These are phyloP conservation scores for Drosophila malerkotliana DNA, from an alignment of 1,140 invertebrate genomes.

Conservation along the genomic window DNA sequence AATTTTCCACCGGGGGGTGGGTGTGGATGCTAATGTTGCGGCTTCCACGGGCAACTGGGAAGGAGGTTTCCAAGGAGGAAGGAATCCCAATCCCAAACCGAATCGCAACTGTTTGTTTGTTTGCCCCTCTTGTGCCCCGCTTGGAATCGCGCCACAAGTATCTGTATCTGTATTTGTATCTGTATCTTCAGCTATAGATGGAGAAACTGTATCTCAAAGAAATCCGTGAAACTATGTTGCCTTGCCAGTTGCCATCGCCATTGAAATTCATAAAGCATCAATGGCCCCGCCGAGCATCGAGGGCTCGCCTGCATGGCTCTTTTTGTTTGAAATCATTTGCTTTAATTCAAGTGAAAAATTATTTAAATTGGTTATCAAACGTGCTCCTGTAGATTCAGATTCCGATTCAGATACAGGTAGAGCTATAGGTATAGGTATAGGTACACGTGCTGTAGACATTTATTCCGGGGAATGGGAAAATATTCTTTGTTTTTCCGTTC, in stretches of 20 bases:
- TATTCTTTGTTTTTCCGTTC: slow-evolving; percentile 40
- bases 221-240: slow-evolving; percentile 63
- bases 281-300: slow-evolving; percentile 38
- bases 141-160: slow-evolving; percentile 12
- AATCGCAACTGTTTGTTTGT: slow-evolving; percentile 75
- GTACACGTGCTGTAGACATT: slow-evolving; percentile 17
- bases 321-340: slow-evolving; percentile 77
- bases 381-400: slow-evolving; percentile 43
- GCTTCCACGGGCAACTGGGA: slow-evolving; percentile 21
- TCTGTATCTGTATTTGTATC: slow-evolving; percentile 34
- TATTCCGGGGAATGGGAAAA: slow-evolving; percentile 8
- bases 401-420: slow-evolving; percentile 1
- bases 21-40: slow-evolving; percentile 30
- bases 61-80: slow-evolving; percentile 8
- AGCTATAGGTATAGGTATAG: slow-evolving; percentile 8
- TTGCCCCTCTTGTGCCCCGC: slow-evolving; percentile 39
- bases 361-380: slow-evolving; percentile 81
- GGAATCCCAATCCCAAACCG: slow-evolving; percentile 60
- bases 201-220: slow-evolving; percentile 30
- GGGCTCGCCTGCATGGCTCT: slow-evolving; percentile 16
- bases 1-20: slow-evolving; percentile 18
- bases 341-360: slow-evolving; percentile 83
- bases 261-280: slow-evolving; percentile 80
- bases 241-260: slow-evolving; percentile 41
- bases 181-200: slow-evolving; percentile 16